These are phyloP conservation scores for Athripsodes cinereus DNA, from an alignment of 2,888 invertebrate species.

Conservation along the genomic window DNA sequence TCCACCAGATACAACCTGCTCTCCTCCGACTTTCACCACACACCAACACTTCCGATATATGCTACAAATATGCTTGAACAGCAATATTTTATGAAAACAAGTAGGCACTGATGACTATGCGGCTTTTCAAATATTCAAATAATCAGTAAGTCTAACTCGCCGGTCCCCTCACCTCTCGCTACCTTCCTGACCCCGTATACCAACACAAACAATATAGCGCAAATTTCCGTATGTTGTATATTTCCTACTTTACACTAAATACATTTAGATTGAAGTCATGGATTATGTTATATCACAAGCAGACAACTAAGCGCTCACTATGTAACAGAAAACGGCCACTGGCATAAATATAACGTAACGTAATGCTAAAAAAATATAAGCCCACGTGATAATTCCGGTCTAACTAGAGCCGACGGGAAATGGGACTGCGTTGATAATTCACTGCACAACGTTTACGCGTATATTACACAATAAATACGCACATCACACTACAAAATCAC, in stretches of 20 bases:
- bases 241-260: not conserved
- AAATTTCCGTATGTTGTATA: not conserved
- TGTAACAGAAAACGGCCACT: not conserved
- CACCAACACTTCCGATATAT: not conserved
- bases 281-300: constrained; percentile 29
- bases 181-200: not conserved
- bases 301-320: not conserved
- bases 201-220: constrained; percentile 2
- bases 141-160: constrained; percentile 1
- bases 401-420: constrained; percentile 40
- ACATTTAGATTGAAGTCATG: constrained; percentile 23
- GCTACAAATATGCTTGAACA: not conserved
- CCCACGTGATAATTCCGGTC: constrained; percentile 52
- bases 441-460: not conserved
- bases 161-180: not conserved
- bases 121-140: not conserved
- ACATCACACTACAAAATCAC: not conserved
- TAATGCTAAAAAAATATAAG: constrained; percentile 41
- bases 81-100: not conserved
- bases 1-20: not conserved
- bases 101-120: not conserved
- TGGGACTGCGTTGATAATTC: constrained; percentile 39
- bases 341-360: constrained; percentile 27
- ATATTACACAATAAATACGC: not conserved
- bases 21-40: not conserved